A percentile compares a stretch with the other conserved stretches of the same genome.
phyloP scores from a whole-genome alignment of 2,113 vertebrate genomes.

The Archocentrus centrarchus region DNA sequence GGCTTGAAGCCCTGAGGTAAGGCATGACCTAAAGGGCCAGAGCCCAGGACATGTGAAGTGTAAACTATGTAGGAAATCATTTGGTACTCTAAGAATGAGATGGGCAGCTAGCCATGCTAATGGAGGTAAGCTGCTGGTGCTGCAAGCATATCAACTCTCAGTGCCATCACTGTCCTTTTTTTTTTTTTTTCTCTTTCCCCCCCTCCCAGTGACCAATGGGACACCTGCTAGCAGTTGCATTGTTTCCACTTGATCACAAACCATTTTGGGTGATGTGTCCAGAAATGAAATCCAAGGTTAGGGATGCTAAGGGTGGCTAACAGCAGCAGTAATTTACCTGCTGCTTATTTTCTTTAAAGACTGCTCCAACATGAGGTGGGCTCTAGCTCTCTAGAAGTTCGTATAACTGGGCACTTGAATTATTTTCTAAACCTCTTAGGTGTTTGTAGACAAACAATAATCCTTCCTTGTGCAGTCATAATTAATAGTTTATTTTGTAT shows the following conservation, averaged over 20 bases:
- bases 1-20: not conserved
- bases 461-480: too few species aligned
- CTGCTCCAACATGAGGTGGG: not conserved
- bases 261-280: not conserved
- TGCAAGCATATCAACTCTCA: not conserved
- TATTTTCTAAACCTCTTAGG: too few species aligned
- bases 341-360: not conserved
- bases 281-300: not conserved
- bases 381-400: too few species aligned
- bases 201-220: not conserved
- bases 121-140: not conserved
- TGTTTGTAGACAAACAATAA: too few species aligned
- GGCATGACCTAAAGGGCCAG: not conserved
- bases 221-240: constrained; percentile 1
- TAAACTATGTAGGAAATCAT: not conserved
- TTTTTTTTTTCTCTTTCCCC: too few species aligned
- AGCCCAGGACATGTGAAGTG: not conserved
- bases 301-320: not conserved
- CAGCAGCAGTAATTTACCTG: not conserved
- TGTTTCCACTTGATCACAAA: not conserved
- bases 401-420: too few species aligned
- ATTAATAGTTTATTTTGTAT: too few species aligned
- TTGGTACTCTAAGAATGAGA: not conserved
- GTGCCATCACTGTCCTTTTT: not conserved
- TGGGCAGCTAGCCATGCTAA: not conserved